These are phyloP conservation scores for Athalia circularis DNA, from an alignment of 2,888 invertebrate species.

Conservation along the genomic window DNA sequence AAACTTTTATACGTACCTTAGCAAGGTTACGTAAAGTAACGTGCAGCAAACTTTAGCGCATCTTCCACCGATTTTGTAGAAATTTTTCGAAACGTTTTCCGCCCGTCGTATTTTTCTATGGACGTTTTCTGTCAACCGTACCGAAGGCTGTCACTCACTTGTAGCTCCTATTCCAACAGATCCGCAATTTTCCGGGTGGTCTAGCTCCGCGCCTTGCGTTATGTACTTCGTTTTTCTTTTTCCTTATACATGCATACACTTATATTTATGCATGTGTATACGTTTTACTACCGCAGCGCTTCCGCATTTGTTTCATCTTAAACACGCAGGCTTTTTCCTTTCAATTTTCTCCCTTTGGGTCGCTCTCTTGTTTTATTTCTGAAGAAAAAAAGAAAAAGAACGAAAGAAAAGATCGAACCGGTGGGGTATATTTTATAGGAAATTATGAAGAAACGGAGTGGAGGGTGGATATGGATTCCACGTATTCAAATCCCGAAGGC, in stretches of 20 bases:
- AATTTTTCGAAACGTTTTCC: slow-evolving; percentile 20
- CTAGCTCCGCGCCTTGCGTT: slow-evolving; percentile 5
- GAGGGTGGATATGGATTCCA: not conserved
- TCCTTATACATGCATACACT: not conserved
- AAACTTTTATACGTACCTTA: no score
- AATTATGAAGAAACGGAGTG: not conserved
- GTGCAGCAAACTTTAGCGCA: slow-evolving; percentile 6
- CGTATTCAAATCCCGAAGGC: slow-evolving; percentile 18
- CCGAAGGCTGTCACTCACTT: slow-evolving; percentile 33
- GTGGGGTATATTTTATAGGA: not conserved
- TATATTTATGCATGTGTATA: no score
- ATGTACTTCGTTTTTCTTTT: not conserved
- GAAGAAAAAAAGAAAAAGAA: no score
- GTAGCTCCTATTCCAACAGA: slow-evolving; percentile 8
- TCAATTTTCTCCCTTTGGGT: no score
- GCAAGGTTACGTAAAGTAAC: not conserved
- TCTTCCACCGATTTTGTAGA: slow-evolving; percentile 7
- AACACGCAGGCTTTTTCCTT: no score
- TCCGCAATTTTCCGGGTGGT: slow-evolving; percentile 37
- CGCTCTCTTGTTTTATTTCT: no score
- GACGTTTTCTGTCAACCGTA: slow-evolving; percentile 8
- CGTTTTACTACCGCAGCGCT: no score
- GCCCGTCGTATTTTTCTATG: not conserved
- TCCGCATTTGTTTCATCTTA: no score
- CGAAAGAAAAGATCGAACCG: no score